Evolutionary conservation across 2,113 vertebrate genomes (phyloP).

Genomic region (Aphyosemion australe): DNA sequence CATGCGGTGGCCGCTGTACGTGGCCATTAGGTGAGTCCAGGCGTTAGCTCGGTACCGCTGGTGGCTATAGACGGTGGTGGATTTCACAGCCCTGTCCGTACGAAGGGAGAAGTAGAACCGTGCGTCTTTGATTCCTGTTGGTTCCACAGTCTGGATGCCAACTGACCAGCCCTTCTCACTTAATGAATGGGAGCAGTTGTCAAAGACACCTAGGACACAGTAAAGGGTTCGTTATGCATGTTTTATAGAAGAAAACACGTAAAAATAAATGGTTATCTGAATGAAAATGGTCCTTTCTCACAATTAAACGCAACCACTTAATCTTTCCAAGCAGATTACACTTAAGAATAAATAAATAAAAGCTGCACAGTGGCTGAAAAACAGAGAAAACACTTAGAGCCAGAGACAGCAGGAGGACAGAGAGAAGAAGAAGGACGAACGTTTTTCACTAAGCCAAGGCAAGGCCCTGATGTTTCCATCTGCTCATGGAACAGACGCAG

Average conservation of each 20-base stretch:
- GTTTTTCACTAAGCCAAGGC: conserved; percentile 70
- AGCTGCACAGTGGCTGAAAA: background rate
- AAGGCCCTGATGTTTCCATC: conserved; percentile 72
- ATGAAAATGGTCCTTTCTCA: conserved; percentile 7
- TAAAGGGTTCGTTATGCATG: background rate
- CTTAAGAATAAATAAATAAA: conserved; percentile 2
- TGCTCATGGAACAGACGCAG: conserved; percentile 70
- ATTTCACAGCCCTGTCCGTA: conserved; percentile 84
- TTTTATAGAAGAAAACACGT: background rate
- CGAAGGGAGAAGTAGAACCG: conserved; percentile 93
- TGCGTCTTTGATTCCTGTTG: conserved; percentile 81
- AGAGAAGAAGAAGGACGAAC: conserved; percentile 57
- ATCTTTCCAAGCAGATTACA: conserved; percentile 13
- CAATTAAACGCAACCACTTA: conserved; percentile 4
- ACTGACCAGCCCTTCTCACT: conserved; percentile 94
- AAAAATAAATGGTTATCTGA: background rate
- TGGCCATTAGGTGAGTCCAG: conserved; percentile 90
- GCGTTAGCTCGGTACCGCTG: conserved; percentile 80
- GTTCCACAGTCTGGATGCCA: conserved; percentile 85
- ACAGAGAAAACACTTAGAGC: conserved; percentile 38
- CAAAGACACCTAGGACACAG: conserved; percentile 85
- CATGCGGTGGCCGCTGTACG: conserved; percentile 86
- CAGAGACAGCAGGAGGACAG: conserved; percentile 48
- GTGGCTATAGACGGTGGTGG: conserved; percentile 81
- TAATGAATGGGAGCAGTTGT: conserved; percentile 91